Percentiles rank a stretch among this genome's conserved stretches.
These are phyloP conservation scores for Himalopsyche kuldschensis DNA, from an alignment of 2,888 invertebrate species.

Conservation along the genomic window DNA sequence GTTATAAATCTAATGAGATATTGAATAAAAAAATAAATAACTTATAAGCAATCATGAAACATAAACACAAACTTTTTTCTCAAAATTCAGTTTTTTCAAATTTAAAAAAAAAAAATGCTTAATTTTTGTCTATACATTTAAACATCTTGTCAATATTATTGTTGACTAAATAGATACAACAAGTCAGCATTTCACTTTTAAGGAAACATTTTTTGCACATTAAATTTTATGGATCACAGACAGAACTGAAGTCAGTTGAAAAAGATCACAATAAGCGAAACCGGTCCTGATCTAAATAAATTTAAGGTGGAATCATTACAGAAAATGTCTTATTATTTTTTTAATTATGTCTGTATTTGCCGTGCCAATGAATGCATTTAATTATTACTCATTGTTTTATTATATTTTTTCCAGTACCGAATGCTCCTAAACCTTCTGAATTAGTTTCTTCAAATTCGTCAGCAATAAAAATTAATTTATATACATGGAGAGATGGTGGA, in stretches of 20 bases:
- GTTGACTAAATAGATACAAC: background rate
- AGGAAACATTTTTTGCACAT: too few species aligned
- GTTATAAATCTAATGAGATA: too few species aligned
- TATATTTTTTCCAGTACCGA: constrained; percentile 59
- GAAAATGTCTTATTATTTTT: too few species aligned
- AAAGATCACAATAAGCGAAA: too few species aligned
- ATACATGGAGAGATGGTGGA: constrained; percentile 79
- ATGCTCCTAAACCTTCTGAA: constrained; percentile 69
- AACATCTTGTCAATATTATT: background rate
- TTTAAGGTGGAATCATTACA: too few species aligned
- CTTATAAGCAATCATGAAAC: background rate
- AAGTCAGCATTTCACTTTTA: too few species aligned
- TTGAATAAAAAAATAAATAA: background rate
- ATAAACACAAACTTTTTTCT: background rate
- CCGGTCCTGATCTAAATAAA: too few species aligned
- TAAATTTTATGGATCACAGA: too few species aligned
- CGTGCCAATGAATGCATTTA: too few species aligned
- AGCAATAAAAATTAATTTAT: constrained; percentile 72
- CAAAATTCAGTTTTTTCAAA: background rate
- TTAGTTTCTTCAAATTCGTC: constrained; percentile 76
- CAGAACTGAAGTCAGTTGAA: too few species aligned
- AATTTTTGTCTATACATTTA: background rate
- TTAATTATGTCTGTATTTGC: too few species aligned
- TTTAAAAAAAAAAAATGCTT: background rate
- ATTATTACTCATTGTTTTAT: too few species aligned